Base-by-base conservation (phyloP, 2,113 vertebrate species). In the Microcebus ravelobensis region DNA sequence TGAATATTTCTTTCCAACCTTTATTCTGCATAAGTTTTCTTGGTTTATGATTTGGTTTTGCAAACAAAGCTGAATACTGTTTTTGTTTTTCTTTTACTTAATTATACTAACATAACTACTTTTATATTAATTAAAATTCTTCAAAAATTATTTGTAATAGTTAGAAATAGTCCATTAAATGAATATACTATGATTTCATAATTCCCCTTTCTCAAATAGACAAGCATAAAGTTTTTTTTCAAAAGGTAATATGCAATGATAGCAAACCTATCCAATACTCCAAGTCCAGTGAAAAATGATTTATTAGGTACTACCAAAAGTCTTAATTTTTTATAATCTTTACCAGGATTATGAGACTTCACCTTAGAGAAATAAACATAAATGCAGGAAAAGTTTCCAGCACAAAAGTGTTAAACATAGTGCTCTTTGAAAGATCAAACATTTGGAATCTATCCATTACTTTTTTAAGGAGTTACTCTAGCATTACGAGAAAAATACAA, bases 81-180 rank as follows among this genome's bases (percentile, higher is more conserved):
- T 94, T 88, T 36, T 76, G 27, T 21, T 81, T 76, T 76, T 82
- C 48, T 95, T 83, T 93, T 25, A 73, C 2, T 57, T 93, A 87
- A 48, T 36, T 73, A 50, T 76, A 65, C 11, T 39, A 96, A 74
- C 17, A 34, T 45, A 84, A 68, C 25, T 86, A 68, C 90, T 74
- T 55, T 74, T 80, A 52, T 52, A 87, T 76, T 6, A 1, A 95
- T 68, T 6, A 1, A 95, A 52, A 82, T 74, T 93, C 39, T 45
- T 96, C 48, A 86, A 74, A 77, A 84, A 61, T 65, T 63, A 48
- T 68, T 68, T 77, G 45, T 48, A 70, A 27, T 76, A 31, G 31
- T 52, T 92, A 48, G 14, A 76, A 80, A 73, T 29, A 57, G 3
- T 45, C 6, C 23, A 94, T 8, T 52, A 83, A 92, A 65, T 5